Conservation (phyloP, 2,888 invertebrate species). For the Xestia sexstrigata region DNA sequence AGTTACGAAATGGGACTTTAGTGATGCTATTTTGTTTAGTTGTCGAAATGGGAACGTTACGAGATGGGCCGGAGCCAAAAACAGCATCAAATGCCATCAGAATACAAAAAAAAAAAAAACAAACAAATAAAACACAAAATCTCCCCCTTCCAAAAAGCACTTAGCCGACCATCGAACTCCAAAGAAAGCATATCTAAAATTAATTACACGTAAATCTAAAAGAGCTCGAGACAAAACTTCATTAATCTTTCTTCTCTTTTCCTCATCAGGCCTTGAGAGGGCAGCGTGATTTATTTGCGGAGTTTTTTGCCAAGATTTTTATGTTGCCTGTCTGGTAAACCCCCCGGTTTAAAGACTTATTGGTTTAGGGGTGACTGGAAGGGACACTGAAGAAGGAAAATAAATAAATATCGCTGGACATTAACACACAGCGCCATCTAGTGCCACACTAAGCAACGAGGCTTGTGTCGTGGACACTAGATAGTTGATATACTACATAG, state of each 20-base stretch:
- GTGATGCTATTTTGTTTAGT: no score
- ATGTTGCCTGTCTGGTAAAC: slow-evolving; percentile 59
- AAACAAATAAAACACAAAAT: neutral
- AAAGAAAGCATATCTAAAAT: slow-evolving; percentile 48
- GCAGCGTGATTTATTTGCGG: slow-evolving; percentile 71
- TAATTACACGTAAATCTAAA: slow-evolving; percentile 56
- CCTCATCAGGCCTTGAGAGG: slow-evolving; percentile 65
- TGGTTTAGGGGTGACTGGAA: slow-evolving; percentile 49
- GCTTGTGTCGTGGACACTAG: no score
- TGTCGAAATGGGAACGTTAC: no score
- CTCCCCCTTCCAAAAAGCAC: slow-evolving; percentile 19
- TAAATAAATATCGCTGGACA: no score
- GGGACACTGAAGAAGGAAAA: neutral
- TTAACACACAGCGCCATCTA: no score
- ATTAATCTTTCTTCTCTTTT: slow-evolving; percentile 71
- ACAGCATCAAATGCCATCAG: neutral
- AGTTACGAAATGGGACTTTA: no score
- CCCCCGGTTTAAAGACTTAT: slow-evolving; percentile 53
- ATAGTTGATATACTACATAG: no score
- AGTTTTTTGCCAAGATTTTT: slow-evolving; percentile 69
- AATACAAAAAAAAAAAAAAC: neutral
- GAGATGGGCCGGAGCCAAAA: no score
- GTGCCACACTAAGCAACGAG: no score
- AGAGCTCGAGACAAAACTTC: slow-evolving; percentile 63
- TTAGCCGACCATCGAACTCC: slow-evolving; percentile 29